Base-by-base conservation (phyloP, 1,140 invertebrate species). In the Reticulitermes speratus region DNA sequence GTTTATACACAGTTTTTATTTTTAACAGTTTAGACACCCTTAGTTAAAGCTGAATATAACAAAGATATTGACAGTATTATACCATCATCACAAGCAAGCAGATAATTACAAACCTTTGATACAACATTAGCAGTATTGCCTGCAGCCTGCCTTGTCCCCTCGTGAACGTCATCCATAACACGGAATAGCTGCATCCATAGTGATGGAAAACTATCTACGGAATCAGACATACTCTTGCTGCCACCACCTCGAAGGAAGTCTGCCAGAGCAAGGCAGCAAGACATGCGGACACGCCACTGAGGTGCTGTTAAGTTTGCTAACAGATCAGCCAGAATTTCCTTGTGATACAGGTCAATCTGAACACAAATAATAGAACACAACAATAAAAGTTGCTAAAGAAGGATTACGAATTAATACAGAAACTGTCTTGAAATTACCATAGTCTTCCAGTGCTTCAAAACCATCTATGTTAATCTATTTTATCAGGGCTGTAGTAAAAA, bases 111-210 rank as follows among this genome's bases (percentile, higher is more conserved):
- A 75, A 75, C 65, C 91, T 96, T 96, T 88, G 96, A 96, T 3
- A 99, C 91, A 83, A 95, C 92, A 88, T 94, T 94, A 8, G 96
- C 94, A 0, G 97, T 96, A 87, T 94, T 93, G 52, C 94, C 95
- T 48, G 97, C 97, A 7, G 96, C 95, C 87, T 94, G 91, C 86
- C 97, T 92, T 0, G 97, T 98, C 44, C 94, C 95, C 90, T 98
- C 97, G 90, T 98, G 98, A 89, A 98, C 96, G 91, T 98, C 97
- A 91, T 98, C 98, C 94, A 97, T 96, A 0, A 98, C 97, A 55
- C 96, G 91, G 89, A 98, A 97, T 55, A 98, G 91, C 89, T 96
- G 95, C 21, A 93, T 92, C 96, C 97, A 98, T 7, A 98, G 91
- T 88, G 95, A 94, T 0, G 94, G 93, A 84, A 97, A 90, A 11